Conservation (phyloP, 1,140 invertebrate genomes). For the Aleiodes sp. region DNA sequence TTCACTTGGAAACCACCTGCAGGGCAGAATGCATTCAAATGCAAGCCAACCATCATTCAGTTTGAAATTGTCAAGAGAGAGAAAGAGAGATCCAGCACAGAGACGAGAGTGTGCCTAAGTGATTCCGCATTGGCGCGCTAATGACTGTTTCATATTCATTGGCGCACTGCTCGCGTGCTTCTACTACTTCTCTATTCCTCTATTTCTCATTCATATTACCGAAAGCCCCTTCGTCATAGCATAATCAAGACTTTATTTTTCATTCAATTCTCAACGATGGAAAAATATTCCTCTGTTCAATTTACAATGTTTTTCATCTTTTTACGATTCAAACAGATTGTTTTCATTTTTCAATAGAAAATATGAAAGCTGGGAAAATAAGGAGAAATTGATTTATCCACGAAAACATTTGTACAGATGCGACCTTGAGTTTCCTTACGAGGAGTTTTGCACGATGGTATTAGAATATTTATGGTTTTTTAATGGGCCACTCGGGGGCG, state of each 20-base stretch:
- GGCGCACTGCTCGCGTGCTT: neutral
- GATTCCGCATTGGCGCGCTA: slow-evolving; percentile 51
- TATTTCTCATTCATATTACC: neutral
- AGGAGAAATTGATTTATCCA: neutral
- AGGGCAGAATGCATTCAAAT: slow-evolving; percentile 53
- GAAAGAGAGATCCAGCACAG: neutral
- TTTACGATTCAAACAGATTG: too few relatives aligned
- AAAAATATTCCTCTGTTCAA: neutral
- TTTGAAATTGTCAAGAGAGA: neutral
- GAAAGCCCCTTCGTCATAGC: too few relatives aligned
- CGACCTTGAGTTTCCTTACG: neutral
- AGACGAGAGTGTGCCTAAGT: slow-evolving; percentile 41
- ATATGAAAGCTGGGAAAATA: too few relatives aligned
- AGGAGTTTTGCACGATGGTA: slow-evolving; percentile 28
- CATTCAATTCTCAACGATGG: neutral
- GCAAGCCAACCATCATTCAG: slow-evolving; percentile 19
- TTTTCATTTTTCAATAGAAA: neutral
- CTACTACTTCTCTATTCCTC: neutral
- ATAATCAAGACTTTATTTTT: too few relatives aligned
- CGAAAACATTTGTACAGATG: neutral
- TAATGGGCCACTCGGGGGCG: slow-evolving; percentile 24
- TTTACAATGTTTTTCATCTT: too few relatives aligned
- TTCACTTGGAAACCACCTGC: slow-evolving; percentile 11
- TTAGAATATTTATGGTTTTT: slow-evolving; percentile 42
- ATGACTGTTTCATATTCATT: slow-evolving; percentile 59